Base-by-base conservation (phyloP, 2,113 vertebrate species). In the Prinia subflava region DNA sequence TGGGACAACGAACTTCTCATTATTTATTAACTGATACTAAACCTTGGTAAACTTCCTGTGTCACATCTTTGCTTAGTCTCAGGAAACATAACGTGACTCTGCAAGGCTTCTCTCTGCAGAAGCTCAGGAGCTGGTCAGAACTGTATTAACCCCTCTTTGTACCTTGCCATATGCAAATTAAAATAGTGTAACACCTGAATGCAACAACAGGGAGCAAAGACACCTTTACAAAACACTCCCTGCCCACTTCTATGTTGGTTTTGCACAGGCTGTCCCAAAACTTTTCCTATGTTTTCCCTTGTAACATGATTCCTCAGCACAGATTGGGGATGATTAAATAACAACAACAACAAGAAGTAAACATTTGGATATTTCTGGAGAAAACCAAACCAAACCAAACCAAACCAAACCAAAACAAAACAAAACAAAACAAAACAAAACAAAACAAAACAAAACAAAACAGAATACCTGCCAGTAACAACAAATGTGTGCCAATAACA, bases 171-270 rank as follows among this genome's bases (percentile, higher is more conserved):
- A 9, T 13, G n/a, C 33, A 53, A 56, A 84, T 83, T 70, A 17
- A 80, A 80, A 47, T 23, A 39, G 10, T 17, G 20, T 62, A 37
- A 15, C 46, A n/a, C 30, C 33, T n/a, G 24, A 49, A 33, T 1
- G 1, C 0, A 5, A n/a, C 10, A 35, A 35, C 3, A 6, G 5
- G 11, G 44, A 10, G 30, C 41, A 57, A 15, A 70, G 30, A 1
- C 57, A 39, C 9, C 21, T 92, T 79, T 33, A 42, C 11, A 70
- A 63, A 55, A 27, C 3, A 21, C 8, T 59, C 31, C 6, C 24
- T 59, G 23, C 18, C 30, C 30, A 28, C 28, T 70, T 71, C 39
- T 53, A 1, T 7, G 0, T 73, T 10, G 4, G 19, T 35, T 24
- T 60, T 6, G 2, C 37, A 49, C 9, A 70, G 13, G 14, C 20